Conservation (phyloP, 2,888 invertebrate genomes). For the Ceramica pisi region DNA sequence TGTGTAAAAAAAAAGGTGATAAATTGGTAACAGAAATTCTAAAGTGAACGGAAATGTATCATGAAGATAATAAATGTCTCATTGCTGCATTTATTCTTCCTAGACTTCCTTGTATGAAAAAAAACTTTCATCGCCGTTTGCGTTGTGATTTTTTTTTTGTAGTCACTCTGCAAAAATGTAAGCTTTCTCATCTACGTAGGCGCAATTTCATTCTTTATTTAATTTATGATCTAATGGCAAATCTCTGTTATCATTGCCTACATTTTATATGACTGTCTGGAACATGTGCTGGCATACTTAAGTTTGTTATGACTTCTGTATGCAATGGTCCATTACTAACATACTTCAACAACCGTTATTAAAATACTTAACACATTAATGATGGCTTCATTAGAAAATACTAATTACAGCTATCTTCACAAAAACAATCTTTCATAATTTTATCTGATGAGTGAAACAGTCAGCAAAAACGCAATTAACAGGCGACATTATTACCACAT, state of each 20-base stretch:
- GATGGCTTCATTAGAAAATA: constrained; percentile 7
- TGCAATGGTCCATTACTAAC: constrained; percentile 37
- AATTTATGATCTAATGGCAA: constrained; percentile 66
- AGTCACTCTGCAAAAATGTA: background rate
- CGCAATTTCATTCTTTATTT: constrained; percentile 56
- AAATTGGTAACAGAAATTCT: too few species aligned
- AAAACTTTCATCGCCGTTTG: background rate
- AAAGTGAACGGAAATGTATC: too few species aligned
- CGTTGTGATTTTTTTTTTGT: too few species aligned
- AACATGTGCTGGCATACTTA: constrained; percentile 55
- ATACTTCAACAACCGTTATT: constrained; percentile 26
- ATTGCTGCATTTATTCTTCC: background rate
- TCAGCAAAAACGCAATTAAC: background rate
- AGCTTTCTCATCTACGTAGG: constrained; percentile 35
- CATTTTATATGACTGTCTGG: constrained; percentile 63
- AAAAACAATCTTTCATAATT: background rate
- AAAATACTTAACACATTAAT: constrained; percentile 11
- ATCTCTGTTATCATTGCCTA: constrained; percentile 63
- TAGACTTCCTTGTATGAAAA: background rate
- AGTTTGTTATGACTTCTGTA: constrained; percentile 44
- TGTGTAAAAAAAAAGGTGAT: too few species aligned
- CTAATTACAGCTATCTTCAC: background rate
- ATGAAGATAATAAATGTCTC: too few species aligned
- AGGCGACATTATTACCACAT: background rate
- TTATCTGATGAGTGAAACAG: background rate